Conservation (phyloP, 1,140 invertebrate species). For the Cyphomyrmex costatus region DNA sequence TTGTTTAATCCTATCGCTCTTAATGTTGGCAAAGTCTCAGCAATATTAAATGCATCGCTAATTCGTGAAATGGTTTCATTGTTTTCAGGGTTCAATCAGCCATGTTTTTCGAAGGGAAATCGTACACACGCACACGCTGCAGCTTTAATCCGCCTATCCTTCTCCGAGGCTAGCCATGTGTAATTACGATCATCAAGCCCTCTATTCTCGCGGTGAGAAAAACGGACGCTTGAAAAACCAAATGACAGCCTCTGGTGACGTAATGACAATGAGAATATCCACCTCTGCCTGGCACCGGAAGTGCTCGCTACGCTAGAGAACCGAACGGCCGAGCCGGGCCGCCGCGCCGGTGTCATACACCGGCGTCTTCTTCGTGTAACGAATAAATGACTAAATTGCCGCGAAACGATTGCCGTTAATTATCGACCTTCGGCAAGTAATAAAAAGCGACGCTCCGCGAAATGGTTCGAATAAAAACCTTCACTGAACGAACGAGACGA, state of each 20-base stretch:
- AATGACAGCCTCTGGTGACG: slow-evolving; percentile 78
- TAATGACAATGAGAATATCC: slow-evolving; percentile 77
- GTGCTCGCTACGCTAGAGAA: slow-evolving; percentile 67
- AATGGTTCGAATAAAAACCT: neutral
- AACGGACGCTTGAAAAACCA: slow-evolving; percentile 77
- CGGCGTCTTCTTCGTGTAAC: slow-evolving; percentile 66
- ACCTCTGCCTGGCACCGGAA: slow-evolving; percentile 75
- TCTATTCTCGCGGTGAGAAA: slow-evolving; percentile 73
- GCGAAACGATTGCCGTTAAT: slow-evolving; percentile 68
- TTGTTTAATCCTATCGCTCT: neutral
- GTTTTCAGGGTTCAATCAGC: slow-evolving; percentile 12
- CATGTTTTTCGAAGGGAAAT: slow-evolving; percentile 36
- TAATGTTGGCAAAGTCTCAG: slow-evolving; percentile 1
- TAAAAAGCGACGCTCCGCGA: slow-evolving; percentile 43
- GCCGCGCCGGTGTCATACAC: slow-evolving; percentile 66
- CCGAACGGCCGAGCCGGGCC: slow-evolving; percentile 48
- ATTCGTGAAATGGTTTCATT: slow-evolving; percentile 33
- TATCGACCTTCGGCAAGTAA: slow-evolving; percentile 66
- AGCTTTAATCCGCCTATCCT: slow-evolving; percentile 58
- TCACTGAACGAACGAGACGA: neutral
- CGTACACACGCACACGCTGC: slow-evolving; percentile 22
- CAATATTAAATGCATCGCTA: slow-evolving; percentile 17
- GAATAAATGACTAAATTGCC: slow-evolving; percentile 75
- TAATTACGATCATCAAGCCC: slow-evolving; percentile 74
- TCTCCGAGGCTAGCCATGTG: slow-evolving; percentile 52